These are phyloP conservation scores for Kryptopterus vitreolus DNA, from an alignment of 2,797 vertebrate genomes.

Conservation along the genomic window DNA sequence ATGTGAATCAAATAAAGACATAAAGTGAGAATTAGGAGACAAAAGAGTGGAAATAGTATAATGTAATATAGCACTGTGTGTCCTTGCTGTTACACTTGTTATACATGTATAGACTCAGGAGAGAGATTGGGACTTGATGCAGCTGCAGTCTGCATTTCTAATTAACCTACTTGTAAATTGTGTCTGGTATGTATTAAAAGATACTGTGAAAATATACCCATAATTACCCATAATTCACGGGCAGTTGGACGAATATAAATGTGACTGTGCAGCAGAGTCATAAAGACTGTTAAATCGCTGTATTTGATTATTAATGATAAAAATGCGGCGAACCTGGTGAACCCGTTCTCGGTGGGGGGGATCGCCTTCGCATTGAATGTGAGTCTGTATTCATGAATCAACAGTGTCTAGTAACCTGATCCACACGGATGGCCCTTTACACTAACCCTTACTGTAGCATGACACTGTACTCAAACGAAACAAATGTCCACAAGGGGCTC, in stretches of 20 bases:
- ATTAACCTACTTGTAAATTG: constrained; percentile 1
- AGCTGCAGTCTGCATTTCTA: neutral
- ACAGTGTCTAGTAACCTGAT: constrained; percentile 35
- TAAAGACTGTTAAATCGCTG: neutral
- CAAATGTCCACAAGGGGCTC: neutral
- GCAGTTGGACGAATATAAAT: neutral
- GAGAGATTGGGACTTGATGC: neutral
- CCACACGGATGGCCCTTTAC: constrained; percentile 28
- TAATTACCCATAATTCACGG: neutral
- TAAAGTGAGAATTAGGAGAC: neutral
- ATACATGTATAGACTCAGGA: neutral
- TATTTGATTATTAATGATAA: constrained; percentile 36
- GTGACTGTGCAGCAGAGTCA: neutral
- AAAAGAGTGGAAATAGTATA: neutral
- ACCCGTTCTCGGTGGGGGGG: neutral
- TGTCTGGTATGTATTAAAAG: neutral
- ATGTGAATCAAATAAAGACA: constrained; percentile 29
- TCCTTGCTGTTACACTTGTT: neutral
- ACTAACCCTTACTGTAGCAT: constrained; percentile 10
- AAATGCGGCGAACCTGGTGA: constrained; percentile 10
- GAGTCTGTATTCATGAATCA: constrained; percentile 19
- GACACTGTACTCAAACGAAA: constrained; percentile 4
- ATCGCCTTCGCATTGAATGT: constrained; percentile 33
- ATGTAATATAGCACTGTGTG: neutral
- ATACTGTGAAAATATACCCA: neutral